Conservation (phyloP, 2,888 invertebrate genomes). For the Polydrusus pterygomalis region DNA sequence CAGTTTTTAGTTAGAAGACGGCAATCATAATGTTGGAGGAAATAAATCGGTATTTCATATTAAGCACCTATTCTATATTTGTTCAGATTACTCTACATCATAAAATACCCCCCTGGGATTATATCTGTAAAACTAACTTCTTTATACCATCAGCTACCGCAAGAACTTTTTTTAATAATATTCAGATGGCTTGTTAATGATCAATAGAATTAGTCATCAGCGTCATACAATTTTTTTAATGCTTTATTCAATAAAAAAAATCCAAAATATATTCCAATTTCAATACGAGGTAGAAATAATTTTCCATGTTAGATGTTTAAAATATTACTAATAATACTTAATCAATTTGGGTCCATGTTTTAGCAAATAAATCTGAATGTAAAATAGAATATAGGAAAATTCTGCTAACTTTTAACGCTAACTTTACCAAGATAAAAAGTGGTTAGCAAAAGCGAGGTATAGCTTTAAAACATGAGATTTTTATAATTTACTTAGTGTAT, state of each 20-base stretch:
- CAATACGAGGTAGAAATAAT: slow-evolving; percentile 10
- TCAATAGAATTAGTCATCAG: too few relatives aligned
- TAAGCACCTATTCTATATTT: too few relatives aligned
- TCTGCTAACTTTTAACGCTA: slow-evolving; percentile 39
- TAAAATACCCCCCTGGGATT: too few relatives aligned
- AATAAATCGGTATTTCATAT: too few relatives aligned
- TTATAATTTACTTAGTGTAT: slow-evolving; percentile 23
- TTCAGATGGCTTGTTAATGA: too few relatives aligned
- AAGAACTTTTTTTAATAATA: too few relatives aligned
- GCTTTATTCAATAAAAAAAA: not conserved
- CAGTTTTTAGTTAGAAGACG: too few relatives aligned
- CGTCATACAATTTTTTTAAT: too few relatives aligned
- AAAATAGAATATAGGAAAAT: slow-evolving; percentile 31
- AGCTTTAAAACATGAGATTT: slow-evolving; percentile 61
- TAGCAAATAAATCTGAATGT: slow-evolving; percentile 36
- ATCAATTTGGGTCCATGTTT: slow-evolving; percentile 61
- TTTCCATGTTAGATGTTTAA: slow-evolving; percentile 45
- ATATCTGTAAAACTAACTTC: too few relatives aligned
- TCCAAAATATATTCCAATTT: not conserved
- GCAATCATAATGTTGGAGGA: too few relatives aligned
- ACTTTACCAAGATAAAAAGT: slow-evolving; percentile 30
- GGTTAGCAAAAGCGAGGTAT: slow-evolving; percentile 60
- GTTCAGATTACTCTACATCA: too few relatives aligned
- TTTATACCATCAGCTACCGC: too few relatives aligned
- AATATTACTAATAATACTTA: slow-evolving; percentile 41